Evolutionary conservation across 92 coral and sea anemone genomes (phyloP).

Genomic region (Pocillopora grandis): DNA sequence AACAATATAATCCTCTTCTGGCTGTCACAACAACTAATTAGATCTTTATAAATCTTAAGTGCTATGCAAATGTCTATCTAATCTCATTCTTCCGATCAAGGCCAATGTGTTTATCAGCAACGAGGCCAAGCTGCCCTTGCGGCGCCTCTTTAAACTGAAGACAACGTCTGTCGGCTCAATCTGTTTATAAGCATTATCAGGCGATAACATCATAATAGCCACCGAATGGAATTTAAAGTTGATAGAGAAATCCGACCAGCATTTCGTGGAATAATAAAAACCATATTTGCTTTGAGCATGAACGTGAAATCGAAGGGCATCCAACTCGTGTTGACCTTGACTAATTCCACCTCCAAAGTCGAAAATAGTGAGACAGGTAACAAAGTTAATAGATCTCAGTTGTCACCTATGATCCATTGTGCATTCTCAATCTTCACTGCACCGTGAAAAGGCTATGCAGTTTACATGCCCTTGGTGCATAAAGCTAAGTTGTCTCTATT

Average conservation of each 20-base stretch:
- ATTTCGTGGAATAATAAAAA: conserved; percentile 7
- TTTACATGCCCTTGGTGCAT: background rate
- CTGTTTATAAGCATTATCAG: conserved; percentile 21
- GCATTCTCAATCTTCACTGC: background rate
- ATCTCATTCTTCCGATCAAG: conserved; percentile 3
- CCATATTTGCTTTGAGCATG: background rate
- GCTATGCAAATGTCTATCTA: conserved; percentile 28
- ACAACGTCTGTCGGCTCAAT: conserved; percentile 26
- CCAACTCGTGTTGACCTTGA: background rate
- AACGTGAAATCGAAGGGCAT: background rate
- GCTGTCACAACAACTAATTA: conserved; percentile 40
- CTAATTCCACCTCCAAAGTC: background rate
- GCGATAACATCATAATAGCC: conserved; percentile 16
- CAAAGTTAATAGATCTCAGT: background rate
- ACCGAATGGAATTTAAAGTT: conserved; percentile 22
- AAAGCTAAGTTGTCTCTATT: background rate
- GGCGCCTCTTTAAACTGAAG: conserved; percentile 9
- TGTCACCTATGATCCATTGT: background rate
- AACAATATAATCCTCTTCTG: conserved; percentile 20
- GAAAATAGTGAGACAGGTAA: background rate
- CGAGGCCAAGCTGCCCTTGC: conserved; percentile 11
- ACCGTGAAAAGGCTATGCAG: background rate
- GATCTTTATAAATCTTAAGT: conserved; percentile 37
- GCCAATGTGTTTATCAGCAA: conserved; percentile 45
- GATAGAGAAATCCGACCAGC: conserved; percentile 7